Conservation (phyloP, 2,113 vertebrate genomes). For the Conger conger region DNA sequence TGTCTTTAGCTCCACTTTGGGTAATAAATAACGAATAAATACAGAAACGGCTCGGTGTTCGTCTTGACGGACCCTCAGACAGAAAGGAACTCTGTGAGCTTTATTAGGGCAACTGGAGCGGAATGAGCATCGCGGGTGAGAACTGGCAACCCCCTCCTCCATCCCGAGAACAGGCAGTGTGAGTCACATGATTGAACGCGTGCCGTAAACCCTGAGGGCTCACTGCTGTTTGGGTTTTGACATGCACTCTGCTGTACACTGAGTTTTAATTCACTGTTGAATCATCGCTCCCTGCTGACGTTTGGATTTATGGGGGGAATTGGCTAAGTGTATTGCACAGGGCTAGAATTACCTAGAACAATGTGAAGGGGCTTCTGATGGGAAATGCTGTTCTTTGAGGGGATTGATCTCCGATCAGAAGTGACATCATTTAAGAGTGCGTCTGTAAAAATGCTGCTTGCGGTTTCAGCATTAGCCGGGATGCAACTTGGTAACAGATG, state of each 20-base stretch:
- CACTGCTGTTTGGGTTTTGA: neutral
- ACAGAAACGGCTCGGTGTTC: conserved; percentile 19
- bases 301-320: neutral
- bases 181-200: neutral
- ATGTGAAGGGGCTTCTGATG: neutral
- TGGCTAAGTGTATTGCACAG: neutral
- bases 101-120: conserved; percentile 25
- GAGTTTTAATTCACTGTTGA: neutral
- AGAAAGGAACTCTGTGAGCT: conserved; percentile 39
- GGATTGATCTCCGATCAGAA: neutral
- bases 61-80: conserved; percentile 20
- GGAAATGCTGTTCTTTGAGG: neutral
- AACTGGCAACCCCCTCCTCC: no score
- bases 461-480: neutral
- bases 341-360: neutral
- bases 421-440: conserved; percentile 1
- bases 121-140: neutral
- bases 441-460: neutral
- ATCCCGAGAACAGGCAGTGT: neutral
- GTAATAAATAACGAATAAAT: neutral
- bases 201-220: neutral
- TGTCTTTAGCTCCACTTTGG: neutral
- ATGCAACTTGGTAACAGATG: neutral
- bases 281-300: neutral
- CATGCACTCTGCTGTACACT: neutral